Evolutionary conservation across 2,888 invertebrate species (phyloP), one percentile per base, ranked within the genome.

Genomic region (Heliconius cydno): DNA sequence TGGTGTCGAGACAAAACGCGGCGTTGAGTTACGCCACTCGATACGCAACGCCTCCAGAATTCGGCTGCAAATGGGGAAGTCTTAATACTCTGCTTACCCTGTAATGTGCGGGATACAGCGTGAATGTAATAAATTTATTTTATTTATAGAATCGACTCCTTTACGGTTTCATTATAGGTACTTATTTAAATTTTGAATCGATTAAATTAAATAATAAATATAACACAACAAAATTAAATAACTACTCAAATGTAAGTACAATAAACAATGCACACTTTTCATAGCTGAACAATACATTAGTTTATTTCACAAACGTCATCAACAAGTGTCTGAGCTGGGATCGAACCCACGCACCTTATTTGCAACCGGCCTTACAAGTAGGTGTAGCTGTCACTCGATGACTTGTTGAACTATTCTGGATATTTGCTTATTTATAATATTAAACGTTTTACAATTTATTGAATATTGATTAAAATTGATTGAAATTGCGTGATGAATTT

Each of bases 271-370:
- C 83, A 87, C 85, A 92, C 92, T 91, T 90, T 90, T 91, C 90
- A 90, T 88, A 88, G 89, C 87, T 88, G 84, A 89, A 89, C 88
- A 86, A 86, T 84, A 88, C 87, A 90, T 91, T 90, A 91, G 91
- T 90, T 89, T 86, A 90, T 92, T 91, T 91, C 88, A 88, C 90
- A 89, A 91, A 86, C 86, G 86, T 87, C 87, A 84, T 78, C 86
- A 85, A 86, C 89, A 90, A 90, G 90, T 90, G 90, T 86, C 87
- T 88, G 88, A 87, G 88, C 85, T 84, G 85, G 90, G 90, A 88
- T 87, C 84, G 88, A 89, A 88, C 94, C 94, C 93, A 94, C 94
- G 94, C 94, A 90, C 87, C 88, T 93, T 90, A 93, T 93, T 94
- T 93, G 93, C 92, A 91, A 91, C 83, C 80, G 77, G 80, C 81